A percentile compares a stretch with the other conserved stretches of the same genome.
Evolutionary conservation across 2,888 invertebrate species (phyloP).

Genomic region (Yponomeuta sedellus): DNA sequence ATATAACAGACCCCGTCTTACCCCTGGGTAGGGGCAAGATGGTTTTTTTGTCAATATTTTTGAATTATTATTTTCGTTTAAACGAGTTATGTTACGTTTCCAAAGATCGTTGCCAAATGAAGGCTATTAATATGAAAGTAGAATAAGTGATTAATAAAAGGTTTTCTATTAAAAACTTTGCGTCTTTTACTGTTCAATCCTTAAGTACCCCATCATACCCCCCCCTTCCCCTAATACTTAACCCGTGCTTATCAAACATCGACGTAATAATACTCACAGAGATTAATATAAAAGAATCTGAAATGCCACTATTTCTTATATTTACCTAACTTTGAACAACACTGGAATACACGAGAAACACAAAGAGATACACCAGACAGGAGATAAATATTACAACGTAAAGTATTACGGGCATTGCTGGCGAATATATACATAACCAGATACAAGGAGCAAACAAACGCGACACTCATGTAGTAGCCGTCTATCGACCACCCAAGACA

Average conservation of each 20-base stretch:
- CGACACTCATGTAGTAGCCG: background rate
- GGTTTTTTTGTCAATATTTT: too few species aligned
- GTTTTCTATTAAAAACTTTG: too few species aligned
- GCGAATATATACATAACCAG: background rate
- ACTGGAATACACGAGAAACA: conserved; percentile 6
- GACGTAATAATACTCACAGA: conserved; percentile 11
- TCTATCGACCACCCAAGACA: conserved; percentile 1
- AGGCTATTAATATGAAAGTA: too few species aligned
- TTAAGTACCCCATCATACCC: too few species aligned
- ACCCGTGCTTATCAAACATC: background rate
- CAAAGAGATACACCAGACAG: conserved; percentile 6
- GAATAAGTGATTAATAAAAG: too few species aligned
- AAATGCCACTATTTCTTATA: conserved; percentile 2
- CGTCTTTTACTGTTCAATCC: too few species aligned
- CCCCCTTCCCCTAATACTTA: too few species aligned
- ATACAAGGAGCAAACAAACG: background rate
- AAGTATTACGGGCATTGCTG: background rate
- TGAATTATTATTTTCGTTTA: too few species aligned
- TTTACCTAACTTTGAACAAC: background rate
- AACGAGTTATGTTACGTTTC: too few species aligned
- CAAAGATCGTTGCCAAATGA: too few species aligned
- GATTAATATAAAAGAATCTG: conserved; percentile 9
- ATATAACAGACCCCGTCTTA: too few species aligned
- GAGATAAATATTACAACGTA: background rate
- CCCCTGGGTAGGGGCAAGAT: too few species aligned